phyloP scores from a whole-genome alignment of 2,797 vertebrate species.

The Trematomus bernacchii region DNA sequence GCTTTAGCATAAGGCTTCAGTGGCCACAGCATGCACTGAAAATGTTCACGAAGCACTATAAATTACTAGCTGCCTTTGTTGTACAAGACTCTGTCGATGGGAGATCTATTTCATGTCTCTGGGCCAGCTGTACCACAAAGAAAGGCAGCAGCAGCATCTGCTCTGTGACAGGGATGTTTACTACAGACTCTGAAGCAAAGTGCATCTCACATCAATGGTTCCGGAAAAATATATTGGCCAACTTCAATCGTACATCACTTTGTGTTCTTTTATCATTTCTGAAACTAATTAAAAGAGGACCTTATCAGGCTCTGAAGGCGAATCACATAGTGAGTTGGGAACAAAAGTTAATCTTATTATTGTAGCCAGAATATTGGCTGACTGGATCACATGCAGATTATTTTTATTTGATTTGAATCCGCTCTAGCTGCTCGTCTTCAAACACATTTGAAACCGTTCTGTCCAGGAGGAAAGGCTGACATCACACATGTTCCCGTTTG shows the following conservation, averaged over 20 bases:
- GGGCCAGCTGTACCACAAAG: conserved; percentile 40
- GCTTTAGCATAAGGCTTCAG: conserved; percentile 17
- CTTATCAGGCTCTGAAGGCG: conserved; percentile 69
- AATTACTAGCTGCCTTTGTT: conserved; percentile 60
- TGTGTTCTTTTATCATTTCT: conserved; percentile 57
- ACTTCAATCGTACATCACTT: conserved; percentile 62
- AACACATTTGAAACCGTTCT: conserved; percentile 45
- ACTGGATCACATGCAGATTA: conserved; percentile 65
- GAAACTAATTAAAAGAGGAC: conserved; percentile 70
- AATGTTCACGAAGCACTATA: conserved; percentile 41
- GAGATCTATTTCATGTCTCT: conserved; percentile 40
- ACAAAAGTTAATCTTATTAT: conserved; percentile 78
- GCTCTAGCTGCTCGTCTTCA: conserved; percentile 44
- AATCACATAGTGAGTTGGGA: conserved; percentile 61
- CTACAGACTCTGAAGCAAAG: conserved; percentile 44
- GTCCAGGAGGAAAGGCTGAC: conserved; percentile 38
- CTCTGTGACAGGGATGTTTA: conserved; percentile 33
- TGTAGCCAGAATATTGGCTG: conserved; percentile 65
- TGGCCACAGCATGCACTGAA: conserved; percentile 30
- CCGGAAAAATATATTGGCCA: conserved; percentile 47
- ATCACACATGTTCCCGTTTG: conserved; percentile 33
- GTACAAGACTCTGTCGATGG: conserved; percentile 33
- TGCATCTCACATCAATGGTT: conserved; percentile 63
- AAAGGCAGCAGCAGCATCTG: conserved; percentile 49
- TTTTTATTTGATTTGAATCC: conserved; percentile 65